Evolutionary conservation across 2,797 vertebrate genomes (phyloP), one percentile per base, ranked within the genome.

Genomic region (Sciaenops ocellatus): DNA sequence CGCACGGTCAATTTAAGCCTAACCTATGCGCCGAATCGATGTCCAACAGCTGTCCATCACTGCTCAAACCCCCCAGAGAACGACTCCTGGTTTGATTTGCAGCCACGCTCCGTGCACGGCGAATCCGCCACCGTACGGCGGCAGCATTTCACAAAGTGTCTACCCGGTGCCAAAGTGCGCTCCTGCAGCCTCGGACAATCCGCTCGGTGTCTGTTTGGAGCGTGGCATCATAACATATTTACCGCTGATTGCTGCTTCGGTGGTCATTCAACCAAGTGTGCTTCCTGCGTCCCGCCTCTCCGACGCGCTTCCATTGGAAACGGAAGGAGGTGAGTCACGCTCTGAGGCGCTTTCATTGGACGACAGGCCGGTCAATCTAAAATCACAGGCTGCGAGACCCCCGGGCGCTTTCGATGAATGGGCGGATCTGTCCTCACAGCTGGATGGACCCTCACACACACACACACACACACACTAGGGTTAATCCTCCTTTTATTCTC

Each of bases 201-300:
- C 47, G 46, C 67, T 80, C 50, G 41, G 75, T 56, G 71, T 59
- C 28, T n/a, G 84, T 82, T 82, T 6, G 63, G 74, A 84, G 81
- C 82, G 73, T 64, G 80, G 88, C 90, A 90, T 91, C 90, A 71
- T 67, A 82, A 85, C 85, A 89, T 76, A 71, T 90, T 87, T 81
- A 75, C 73, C 73, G 85, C 86, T 89, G 90, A 84, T 90, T 71
- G 79, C 87, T 86, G 92, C 86, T 91, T 87, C 89, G 81, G 85
- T 70, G 84, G 82, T 73, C 93, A 94, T 95, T 95, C 94, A 95
- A 95, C 95, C 95, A 93, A 95, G 93, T 88, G 9, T 95, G 94
- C 94, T 95, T 92, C 87, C 89, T 84, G 86, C 22, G 67, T 55
- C 28, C 92, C 92, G 90, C 94, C 92, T 85, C 71, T 48, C 51